Evolutionary conservation across 1,140 invertebrate species (phyloP).

Genomic region (Pseudobourletiella spinata): DNA sequence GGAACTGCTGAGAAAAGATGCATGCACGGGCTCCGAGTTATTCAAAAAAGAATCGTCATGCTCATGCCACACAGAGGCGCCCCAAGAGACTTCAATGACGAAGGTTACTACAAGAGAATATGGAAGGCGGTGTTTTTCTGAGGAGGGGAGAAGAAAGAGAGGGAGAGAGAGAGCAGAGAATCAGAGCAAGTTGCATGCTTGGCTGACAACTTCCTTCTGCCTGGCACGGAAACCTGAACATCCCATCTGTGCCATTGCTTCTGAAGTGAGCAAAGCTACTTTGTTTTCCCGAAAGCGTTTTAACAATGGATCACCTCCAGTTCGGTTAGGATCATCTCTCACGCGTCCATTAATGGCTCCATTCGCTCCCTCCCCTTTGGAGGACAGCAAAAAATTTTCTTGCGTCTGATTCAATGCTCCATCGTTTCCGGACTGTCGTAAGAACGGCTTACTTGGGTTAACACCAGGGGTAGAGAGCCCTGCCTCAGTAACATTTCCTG

Average conservation of each 20-base stretch:
- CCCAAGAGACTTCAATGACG: neutral
- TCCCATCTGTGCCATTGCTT: conserved; percentile 32
- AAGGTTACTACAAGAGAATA: neutral
- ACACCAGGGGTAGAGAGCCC: no score
- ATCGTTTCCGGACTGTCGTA: neutral
- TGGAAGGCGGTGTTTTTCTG: neutral
- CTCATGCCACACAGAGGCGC: neutral
- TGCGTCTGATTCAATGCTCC: conserved; percentile 22
- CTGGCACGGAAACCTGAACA: conserved; percentile 31
- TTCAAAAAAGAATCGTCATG: neutral
- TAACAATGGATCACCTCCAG: conserved; percentile 4
- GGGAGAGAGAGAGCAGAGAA: conserved; percentile 17
- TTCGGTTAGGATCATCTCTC: neutral
- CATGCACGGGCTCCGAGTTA: neutral
- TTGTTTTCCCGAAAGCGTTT: conserved; percentile 28
- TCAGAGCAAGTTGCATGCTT: conserved; percentile 31
- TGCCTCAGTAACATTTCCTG: no score
- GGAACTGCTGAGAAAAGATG: neutral
- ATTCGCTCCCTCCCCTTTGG: neutral
- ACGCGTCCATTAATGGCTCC: conserved; percentile 1
- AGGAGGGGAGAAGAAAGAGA: neutral
- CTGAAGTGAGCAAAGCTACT: conserved; percentile 31
- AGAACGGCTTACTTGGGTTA: neutral
- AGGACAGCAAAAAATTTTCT: conserved; percentile 23
- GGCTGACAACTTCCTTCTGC: conserved; percentile 33